Conservation (phyloP, 2,113 vertebrate species). For the Martes martes region DNA sequence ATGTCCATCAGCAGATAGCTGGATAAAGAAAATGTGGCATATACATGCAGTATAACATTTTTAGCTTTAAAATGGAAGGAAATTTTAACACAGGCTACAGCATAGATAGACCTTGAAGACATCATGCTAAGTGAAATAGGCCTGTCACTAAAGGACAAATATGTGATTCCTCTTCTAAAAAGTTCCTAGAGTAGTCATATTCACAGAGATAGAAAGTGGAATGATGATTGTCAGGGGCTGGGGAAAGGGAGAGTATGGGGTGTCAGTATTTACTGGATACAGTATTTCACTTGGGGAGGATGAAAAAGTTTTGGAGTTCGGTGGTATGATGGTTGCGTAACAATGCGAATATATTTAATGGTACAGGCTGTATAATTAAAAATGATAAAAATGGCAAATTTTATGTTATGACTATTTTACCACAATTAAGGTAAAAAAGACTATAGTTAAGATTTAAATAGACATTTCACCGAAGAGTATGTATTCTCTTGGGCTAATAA, state of each 20-base stretch:
- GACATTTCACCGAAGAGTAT: background rate
- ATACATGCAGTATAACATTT: background rate
- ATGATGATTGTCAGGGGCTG: background rate
- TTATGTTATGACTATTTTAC: background rate
- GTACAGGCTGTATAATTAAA: background rate
- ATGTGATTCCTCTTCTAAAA: background rate
- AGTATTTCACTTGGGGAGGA: background rate
- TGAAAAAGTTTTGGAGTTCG: background rate
- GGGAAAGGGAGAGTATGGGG: background rate
- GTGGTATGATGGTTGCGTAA: background rate
- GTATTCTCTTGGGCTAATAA: background rate
- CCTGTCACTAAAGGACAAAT: background rate
- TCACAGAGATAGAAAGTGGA: background rate
- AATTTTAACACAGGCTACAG: background rate
- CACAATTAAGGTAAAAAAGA: background rate
- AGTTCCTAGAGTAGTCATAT: background rate
- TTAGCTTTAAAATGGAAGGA: background rate
- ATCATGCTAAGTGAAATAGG: background rate
- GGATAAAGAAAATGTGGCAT: background rate
- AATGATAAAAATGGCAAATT: background rate
- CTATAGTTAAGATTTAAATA: background rate
- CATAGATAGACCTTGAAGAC: background rate
- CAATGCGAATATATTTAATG: background rate
- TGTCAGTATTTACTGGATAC: background rate
- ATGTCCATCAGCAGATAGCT: background rate